Base-by-base conservation (phyloP, 2,888 invertebrate species). In the Formica aserva region DNA sequence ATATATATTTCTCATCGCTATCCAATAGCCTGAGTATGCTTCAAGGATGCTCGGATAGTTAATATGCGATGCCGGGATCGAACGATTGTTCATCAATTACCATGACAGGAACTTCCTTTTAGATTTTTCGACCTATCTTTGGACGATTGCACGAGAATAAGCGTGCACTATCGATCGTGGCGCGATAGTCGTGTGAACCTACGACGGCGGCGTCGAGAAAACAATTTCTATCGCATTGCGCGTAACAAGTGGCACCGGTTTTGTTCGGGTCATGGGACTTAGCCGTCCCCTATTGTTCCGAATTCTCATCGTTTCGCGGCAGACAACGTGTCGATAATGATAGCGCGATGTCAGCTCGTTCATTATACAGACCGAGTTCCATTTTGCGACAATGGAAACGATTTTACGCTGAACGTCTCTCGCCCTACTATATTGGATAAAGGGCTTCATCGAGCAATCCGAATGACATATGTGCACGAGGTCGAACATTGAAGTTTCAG, bases 171-270 rank as follows among this genome's bases (percentile, higher is more conserved):
- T 89, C 90, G 89, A 90, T 87, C 81, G 86, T 15, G 18, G 26
- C 38, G 52, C 69, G 85, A 89, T 84, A 86, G 87, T 88, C 81
- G 82, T 81, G 86, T 74, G 85, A 85, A 82, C 82, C 85, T 71
- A 83, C 86, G 83, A 55, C 57, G 62, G 5, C 32, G 32, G 41
- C 22, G 69, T n/a, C 71, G 84, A 75, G 84, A 80, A 82, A 85
- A 82, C 84, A 83, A 87, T 85, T 86, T 85, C 75, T 74, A 83
- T 85, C 86, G 86, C 80, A 87, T 80, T 84, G 86, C 87, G 91
- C 86, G 92, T 92, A 92, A 92, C 92, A 92, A 92, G 92, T 92
- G 92, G 92, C 92, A 87, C 86, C 89, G 15, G 88, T 88, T 45
- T 66, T 80, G 84, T 85, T 78, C 84, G 80, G 67, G 55, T 82